Percentiles rank a stretch among this genome's conserved stretches.
These are phyloP conservation scores for Prosapia bicincta DNA, from an alignment of 2,888 invertebrate genomes.

Conservation along the genomic window DNA sequence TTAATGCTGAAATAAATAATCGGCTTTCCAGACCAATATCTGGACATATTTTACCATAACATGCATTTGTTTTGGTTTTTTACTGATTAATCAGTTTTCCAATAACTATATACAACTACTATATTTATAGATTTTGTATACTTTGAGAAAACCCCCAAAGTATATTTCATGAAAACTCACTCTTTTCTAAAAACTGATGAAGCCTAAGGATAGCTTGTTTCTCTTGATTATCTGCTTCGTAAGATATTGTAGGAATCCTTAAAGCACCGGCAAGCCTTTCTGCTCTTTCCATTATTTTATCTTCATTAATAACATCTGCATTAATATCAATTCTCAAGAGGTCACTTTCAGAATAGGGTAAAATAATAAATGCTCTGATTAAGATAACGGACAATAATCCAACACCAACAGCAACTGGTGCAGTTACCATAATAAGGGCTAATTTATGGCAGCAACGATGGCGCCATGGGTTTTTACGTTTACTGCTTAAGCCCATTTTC, in stretches of 20 bases:
- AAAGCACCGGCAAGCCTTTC: slow-evolving; percentile 40
- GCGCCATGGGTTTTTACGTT: slow-evolving; percentile 19
- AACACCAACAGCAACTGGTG: slow-evolving; percentile 2
- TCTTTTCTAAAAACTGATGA: slow-evolving; percentile 36
- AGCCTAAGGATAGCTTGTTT: slow-evolving; percentile 38
- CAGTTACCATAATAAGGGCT: slow-evolving; percentile 8
- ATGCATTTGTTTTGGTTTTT: too few species aligned
- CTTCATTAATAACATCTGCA: slow-evolving; percentile 34
- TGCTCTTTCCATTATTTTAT: slow-evolving; percentile 32
- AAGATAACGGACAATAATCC: slow-evolving; percentile 9
- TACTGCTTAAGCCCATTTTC: slow-evolving; percentile 19
- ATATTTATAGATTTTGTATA: too few species aligned
- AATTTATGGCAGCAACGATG: slow-evolving; percentile 23
- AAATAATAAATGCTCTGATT: slow-evolving; percentile 3
- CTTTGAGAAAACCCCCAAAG: too few species aligned
- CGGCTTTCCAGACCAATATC: too few species aligned
- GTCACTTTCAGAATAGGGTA: slow-evolving; percentile 2
- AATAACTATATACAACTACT: too few species aligned
- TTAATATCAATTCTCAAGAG: slow-evolving; percentile 25
- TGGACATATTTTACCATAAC: too few species aligned
- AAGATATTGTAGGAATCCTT: slow-evolving; percentile 41
- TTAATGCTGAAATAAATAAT: too few species aligned
- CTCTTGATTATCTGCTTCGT: slow-evolving; percentile 37
- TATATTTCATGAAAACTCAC: too few species aligned
- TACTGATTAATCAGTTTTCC: too few species aligned